Base-by-base conservation (phyloP, 2,888 invertebrate genomes). In the Chaetogeoica ovagalla region DNA sequence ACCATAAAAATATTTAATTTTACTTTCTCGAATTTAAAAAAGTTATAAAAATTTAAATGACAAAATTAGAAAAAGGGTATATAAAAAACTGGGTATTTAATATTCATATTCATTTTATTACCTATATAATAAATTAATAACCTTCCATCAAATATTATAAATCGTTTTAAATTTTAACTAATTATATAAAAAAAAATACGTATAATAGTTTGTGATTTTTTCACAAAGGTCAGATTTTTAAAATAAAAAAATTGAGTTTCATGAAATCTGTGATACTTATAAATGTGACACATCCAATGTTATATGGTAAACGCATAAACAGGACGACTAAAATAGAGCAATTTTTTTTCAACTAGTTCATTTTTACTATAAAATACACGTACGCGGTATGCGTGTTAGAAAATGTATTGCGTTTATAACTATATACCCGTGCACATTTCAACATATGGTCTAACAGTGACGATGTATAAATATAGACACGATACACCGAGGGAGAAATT, bases 401-500 rank as follows among this genome's bases (percentile, higher is more conserved):
- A 30, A 30, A 30, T 52, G 48, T 48, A 37, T 17, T 62, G 62
- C 30, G 39, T 48, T 73, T 59, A 39, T 59, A 48, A 73, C 72
- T 77, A 60, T 65, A 62, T 48, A 48, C 57, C 4, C 57, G n/a
- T 52, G 15, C 62, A 30, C 55, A 52, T 63, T 30, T 57, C 59
- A 75, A 59, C 75, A 75, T 79, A 70, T 79, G 70, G 79, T 75
- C 55, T 55, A 23, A 55, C 65, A 79, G 70, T 71, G 43, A 79
- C 70, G 79, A 71, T 55, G 71, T 79, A 48, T 48, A 79, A 79
- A 71, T 79, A 71, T 79, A 79, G 79, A 79, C 57, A 39, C 57
- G 62, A 65, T 55, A 3, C 55, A 19, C 6, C 21, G 79, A 70
- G 70, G 63, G 55, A 79, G 70, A 79, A 77, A 79, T 79, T 71